Conservation (phyloP, 2,888 invertebrate genomes). For the Agapetus fuscipes region DNA sequence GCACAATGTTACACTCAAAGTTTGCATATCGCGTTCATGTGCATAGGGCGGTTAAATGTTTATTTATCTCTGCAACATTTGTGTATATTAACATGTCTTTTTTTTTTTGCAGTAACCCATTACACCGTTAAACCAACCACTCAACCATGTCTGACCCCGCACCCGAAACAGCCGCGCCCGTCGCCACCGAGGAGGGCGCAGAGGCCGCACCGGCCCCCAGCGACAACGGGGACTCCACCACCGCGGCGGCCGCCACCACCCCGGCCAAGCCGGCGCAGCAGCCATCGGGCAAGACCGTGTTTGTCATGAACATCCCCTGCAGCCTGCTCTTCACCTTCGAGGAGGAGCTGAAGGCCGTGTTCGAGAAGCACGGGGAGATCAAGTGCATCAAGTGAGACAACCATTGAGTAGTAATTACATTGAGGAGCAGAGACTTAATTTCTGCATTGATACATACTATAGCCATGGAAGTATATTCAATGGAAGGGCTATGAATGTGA, state of each 20-base stretch:
- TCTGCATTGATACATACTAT: too few relatives aligned
- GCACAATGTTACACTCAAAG: too few relatives aligned
- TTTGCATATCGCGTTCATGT: too few relatives aligned
- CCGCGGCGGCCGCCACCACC: background rate
- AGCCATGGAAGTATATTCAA: too few relatives aligned
- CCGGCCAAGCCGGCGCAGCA: slow-evolving; percentile 2
- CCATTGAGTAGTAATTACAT: background rate
- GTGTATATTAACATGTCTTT: too few relatives aligned
- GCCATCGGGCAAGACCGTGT: slow-evolving; percentile 12
- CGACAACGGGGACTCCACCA: too few relatives aligned
- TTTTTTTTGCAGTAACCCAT: too few relatives aligned
- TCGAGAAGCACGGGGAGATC: slow-evolving; percentile 10
- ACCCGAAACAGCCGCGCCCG: background rate
- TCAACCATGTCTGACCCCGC: background rate
- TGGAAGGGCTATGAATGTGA: too few relatives aligned
- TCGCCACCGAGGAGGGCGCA: background rate
- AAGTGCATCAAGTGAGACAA: slow-evolving; percentile 8
- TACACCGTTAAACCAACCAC: too few relatives aligned
- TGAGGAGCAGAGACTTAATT: background rate
- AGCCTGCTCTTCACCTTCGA: slow-evolving; percentile 7
- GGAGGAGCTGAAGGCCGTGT: slow-evolving; percentile 9
- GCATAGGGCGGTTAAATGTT: too few relatives aligned
- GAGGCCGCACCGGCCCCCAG: background rate
- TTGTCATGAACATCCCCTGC: slow-evolving; percentile 10
- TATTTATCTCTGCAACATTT: too few relatives aligned